These are phyloP conservation scores for Malurus leucopterus DNA, from an alignment of 2,797 vertebrate species.

Conservation along the genomic window DNA sequence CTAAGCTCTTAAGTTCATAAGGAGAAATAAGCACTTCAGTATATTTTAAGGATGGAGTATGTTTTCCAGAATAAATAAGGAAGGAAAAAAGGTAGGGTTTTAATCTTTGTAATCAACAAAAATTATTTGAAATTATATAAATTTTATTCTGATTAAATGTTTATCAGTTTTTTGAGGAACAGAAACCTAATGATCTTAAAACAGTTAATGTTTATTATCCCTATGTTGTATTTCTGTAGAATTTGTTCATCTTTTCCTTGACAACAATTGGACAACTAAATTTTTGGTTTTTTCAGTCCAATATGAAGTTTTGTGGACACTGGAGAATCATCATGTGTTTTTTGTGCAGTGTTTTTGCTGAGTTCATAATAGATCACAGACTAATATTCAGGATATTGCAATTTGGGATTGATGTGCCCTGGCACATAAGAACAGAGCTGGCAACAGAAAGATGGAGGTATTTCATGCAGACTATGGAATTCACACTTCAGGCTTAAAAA, in stretches of 20 bases:
- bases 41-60: neutral
- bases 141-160: neutral
- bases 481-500: neutral
- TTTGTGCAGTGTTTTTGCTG: neutral
- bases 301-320: neutral
- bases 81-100: neutral
- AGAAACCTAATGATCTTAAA: neutral
- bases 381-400: neutral
- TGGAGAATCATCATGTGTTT: neutral
- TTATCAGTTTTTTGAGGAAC: neutral
- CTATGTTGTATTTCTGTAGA: neutral
- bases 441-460: neutral
- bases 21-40: neutral
- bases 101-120: neutral
- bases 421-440: neutral
- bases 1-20: neutral
- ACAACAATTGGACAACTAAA: neutral
- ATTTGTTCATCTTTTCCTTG: neutral
- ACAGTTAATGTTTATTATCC: neutral
- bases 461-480: neutral
- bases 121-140: neutral
- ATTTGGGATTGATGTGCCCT: neutral
- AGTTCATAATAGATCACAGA: neutral
- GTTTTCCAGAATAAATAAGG: neutral
- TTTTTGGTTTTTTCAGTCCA: neutral